phyloP scores from a whole-genome alignment of 2,888 invertebrate species.

The Nemoura dubitans region DNA sequence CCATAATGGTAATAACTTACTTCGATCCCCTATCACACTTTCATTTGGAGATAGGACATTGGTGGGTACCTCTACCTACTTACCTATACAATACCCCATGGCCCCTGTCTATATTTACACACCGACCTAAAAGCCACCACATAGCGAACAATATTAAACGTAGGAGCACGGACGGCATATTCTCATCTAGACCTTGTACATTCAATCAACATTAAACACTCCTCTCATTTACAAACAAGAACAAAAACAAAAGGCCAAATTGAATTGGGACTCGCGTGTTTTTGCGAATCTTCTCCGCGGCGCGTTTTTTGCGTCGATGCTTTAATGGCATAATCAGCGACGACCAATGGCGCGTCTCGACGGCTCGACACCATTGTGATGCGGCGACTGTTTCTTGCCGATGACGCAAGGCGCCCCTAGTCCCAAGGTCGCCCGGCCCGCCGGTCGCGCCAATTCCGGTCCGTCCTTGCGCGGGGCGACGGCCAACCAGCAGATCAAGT shows the following conservation, averaged over 20 bases:
- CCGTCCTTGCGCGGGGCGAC: background rate
- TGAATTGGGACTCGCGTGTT: background rate
- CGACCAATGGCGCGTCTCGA: background rate
- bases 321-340: background rate
- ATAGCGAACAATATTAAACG: background rate
- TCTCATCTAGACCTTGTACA: background rate
- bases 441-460: background rate
- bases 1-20: too few species aligned
- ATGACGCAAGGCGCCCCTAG: background rate
- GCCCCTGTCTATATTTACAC: too few species aligned
- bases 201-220: background rate
- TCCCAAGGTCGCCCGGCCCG: background rate
- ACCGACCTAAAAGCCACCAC: too few species aligned
- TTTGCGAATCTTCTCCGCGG: background rate
- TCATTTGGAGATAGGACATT: too few species aligned
- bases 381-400: background rate
- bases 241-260: conserved; percentile 7
- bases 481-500: background rate
- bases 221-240: background rate
- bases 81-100: too few species aligned
- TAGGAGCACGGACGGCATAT: background rate
- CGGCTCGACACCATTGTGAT: too few species aligned
- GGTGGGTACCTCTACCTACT: too few species aligned
- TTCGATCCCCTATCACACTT: too few species aligned
- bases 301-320: background rate